Evolutionary conservation across 2,113 vertebrate genomes (phyloP).

Genomic region (Lepus timidus): DNA sequence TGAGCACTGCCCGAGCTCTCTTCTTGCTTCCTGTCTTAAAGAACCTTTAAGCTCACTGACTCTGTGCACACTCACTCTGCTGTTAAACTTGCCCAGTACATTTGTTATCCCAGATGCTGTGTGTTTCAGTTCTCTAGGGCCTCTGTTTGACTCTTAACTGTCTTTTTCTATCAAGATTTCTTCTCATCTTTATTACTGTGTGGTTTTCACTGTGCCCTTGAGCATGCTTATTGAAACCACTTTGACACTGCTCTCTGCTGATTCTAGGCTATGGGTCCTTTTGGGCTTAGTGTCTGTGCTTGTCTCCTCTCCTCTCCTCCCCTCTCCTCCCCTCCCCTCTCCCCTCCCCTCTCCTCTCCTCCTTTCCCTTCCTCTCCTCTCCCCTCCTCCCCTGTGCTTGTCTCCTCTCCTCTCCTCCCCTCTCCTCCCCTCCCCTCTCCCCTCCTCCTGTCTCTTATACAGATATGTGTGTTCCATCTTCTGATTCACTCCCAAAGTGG

Average conservation of each 20-base stretch:
- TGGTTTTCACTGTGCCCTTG: not conserved
- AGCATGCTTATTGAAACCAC: not conserved
- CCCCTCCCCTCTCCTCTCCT: no score
- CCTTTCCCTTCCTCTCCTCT: no score
- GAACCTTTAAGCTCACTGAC: no score
- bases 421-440: no score
- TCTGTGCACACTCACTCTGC: not conserved
- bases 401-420: no score
- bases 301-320: not conserved
- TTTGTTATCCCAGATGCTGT: not conserved
- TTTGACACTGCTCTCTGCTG: not conserved
- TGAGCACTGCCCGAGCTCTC: not conserved
- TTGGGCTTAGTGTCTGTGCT: not conserved
- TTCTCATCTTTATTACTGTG: not conserved
- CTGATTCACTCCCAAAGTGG: no score
- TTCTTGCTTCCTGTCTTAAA: not conserved
- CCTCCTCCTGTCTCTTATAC: no score
- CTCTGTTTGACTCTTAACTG: not conserved
- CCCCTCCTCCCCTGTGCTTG: no score
- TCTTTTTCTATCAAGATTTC: not conserved
- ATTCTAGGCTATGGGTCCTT: fast-evolving
- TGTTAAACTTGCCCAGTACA: not conserved
- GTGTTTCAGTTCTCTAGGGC: not conserved
- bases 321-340: no score
- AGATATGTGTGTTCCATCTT: no score